A percentile compares a stretch with the other conserved stretches of the same genome.
phyloP scores from a whole-genome alignment of 2,113 vertebrate genomes.

The Columba janthina region DNA sequence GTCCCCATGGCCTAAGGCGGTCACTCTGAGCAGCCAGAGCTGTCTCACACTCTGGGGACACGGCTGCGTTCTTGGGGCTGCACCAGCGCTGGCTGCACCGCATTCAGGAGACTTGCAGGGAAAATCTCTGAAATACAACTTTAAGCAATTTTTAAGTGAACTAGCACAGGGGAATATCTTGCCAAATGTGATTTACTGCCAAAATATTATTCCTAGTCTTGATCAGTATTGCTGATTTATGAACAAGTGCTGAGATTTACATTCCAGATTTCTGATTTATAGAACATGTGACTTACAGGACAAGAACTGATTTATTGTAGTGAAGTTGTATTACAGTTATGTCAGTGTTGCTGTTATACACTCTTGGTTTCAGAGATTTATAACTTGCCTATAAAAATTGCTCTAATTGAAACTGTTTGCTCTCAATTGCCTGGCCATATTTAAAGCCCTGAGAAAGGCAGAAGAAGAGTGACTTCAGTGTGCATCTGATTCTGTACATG shows the following conservation, averaged over 20 bases:
- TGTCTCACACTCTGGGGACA: not conserved
- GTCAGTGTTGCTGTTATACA: constrained; percentile 10
- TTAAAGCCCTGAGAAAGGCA: not conserved
- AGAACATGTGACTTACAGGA: not conserved
- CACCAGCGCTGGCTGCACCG: not conserved
- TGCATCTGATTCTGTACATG: not conserved
- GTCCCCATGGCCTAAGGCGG: not conserved
- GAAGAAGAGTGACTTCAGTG: not conserved
- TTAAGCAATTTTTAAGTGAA: not conserved
- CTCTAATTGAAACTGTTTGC: constrained; percentile 18
- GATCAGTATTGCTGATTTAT: constrained; percentile 36
- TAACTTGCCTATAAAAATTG: not conserved
- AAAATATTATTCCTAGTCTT: constrained; percentile 33
- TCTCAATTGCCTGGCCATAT: not conserved
- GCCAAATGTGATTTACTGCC: constrained; percentile 4
- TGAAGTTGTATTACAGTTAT: not conserved
- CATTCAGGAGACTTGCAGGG: not conserved
- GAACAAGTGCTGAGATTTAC: constrained; percentile 13
- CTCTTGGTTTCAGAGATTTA: constrained; percentile 26
- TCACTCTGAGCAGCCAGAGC: not conserved
- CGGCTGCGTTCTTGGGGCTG: not conserved
- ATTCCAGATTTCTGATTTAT: constrained; percentile 42
- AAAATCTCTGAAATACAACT: not conserved
- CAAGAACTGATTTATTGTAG: not conserved
- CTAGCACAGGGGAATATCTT: not conserved